Conservation (phyloP, 2,888 invertebrate species). For the Maniola hyperantus region DNA sequence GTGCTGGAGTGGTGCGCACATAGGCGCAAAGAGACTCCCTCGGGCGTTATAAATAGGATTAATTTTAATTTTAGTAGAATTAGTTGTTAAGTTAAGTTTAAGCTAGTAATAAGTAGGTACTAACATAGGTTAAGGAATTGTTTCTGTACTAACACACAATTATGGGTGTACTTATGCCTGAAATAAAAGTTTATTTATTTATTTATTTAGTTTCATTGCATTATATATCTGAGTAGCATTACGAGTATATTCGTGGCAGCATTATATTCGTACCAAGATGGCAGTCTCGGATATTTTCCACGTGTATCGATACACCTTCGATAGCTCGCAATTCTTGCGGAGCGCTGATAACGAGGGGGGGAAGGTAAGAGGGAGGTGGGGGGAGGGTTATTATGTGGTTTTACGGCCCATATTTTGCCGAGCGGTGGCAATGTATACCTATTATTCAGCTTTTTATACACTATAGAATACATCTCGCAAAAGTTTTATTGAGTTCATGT, state of each 20-base stretch:
- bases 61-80: too few species aligned
- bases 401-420: slow-evolving; percentile 22
- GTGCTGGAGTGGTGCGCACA: too few species aligned
- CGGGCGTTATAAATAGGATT: too few species aligned
- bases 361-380: not conserved
- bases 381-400: slow-evolving; percentile 28
- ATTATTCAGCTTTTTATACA: not conserved
- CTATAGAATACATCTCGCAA: not conserved
- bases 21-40: too few species aligned
- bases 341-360: slow-evolving; percentile 29
- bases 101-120: too few species aligned
- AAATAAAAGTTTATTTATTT: too few species aligned
- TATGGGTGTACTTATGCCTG: too few species aligned
- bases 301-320: slow-evolving; percentile 22
- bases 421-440: slow-evolving; percentile 5
- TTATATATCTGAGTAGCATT: not conserved
- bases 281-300: slow-evolving; percentile 28
- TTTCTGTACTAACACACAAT: too few species aligned
- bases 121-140: too few species aligned
- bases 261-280: slow-evolving; percentile 18
- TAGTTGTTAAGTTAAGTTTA: too few species aligned
- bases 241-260: not conserved
- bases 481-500: slow-evolving; percentile 9
- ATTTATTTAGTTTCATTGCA: not conserved
- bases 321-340: slow-evolving; percentile 27